Evolutionary conservation across 2,113 vertebrate genomes (phyloP).

Genomic region (Phycodurus eques): DNA sequence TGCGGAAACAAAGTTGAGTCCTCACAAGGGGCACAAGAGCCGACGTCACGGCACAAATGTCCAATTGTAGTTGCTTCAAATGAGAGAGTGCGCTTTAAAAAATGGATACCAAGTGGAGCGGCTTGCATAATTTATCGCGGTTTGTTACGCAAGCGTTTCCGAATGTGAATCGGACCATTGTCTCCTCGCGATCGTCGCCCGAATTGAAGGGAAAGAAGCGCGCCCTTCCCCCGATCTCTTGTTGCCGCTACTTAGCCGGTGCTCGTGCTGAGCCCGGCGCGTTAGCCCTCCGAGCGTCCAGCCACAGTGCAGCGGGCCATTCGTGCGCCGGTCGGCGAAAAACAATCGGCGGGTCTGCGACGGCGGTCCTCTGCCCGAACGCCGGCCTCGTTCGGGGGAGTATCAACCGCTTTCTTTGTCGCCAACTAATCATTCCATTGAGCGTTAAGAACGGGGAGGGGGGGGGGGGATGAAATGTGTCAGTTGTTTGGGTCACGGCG

Average conservation of each 20-base stretch:
- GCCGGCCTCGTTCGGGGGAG: neutral
- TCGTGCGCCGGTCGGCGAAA: neutral
- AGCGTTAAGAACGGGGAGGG: too few species aligned
- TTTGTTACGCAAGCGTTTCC: constrained; percentile 63
- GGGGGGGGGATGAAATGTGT: too few species aligned
- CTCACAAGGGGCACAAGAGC: constrained; percentile 1
- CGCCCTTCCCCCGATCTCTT: neutral
- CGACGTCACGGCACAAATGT: constrained; percentile 55
- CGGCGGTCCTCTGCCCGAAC: neutral
- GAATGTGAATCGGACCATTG: constrained; percentile 50
- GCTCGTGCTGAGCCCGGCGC: neutral
- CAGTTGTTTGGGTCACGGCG: too few species aligned
- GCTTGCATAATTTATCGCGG: constrained; percentile 55
- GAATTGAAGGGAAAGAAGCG: neutral
- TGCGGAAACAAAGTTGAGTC: constrained; percentile 10
- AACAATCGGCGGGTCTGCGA: neutral
- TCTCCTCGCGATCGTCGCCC: constrained; percentile 19
- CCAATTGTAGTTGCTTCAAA: constrained; percentile 70
- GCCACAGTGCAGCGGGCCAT: neutral
- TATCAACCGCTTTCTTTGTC: neutral
- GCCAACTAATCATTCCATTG: neutral
- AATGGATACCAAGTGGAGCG: constrained; percentile 47
- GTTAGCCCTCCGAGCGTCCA: neutral
- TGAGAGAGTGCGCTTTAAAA: constrained; percentile 44
- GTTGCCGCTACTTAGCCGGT: neutral